These are phyloP conservation scores for Apamea anceps DNA, from an alignment of 2,888 invertebrate genomes.

Conservation along the genomic window DNA sequence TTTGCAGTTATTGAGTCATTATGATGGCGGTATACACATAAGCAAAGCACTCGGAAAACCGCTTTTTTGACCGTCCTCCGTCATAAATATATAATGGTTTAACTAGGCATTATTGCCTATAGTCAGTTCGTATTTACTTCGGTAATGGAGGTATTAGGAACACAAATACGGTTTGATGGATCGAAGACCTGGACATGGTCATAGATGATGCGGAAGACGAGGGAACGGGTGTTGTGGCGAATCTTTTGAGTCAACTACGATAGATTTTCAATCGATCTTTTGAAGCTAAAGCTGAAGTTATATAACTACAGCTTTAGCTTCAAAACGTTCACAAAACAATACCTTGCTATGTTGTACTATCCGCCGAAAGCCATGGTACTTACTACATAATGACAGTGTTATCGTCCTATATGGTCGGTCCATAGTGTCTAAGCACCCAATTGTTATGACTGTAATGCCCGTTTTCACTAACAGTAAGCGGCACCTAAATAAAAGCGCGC, in stretches of 20 bases:
- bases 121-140: slow-evolving; percentile 32
- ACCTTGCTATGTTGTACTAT: background rate
- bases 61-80: slow-evolving; percentile 30
- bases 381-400: slow-evolving; percentile 22
- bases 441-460: slow-evolving; percentile 30
- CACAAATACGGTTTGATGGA: slow-evolving; percentile 26
- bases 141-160: slow-evolving; percentile 35
- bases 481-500: background rate
- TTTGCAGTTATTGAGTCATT: slow-evolving; percentile 62
- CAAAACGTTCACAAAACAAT: background rate
- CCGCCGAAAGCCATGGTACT: background rate
- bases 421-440: slow-evolving; percentile 29
- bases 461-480: background rate
- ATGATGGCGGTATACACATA: slow-evolving; percentile 39
- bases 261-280: background rate
- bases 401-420: slow-evolving; percentile 26
- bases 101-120: slow-evolving; percentile 26
- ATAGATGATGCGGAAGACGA: background rate
- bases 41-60: slow-evolving; percentile 26
- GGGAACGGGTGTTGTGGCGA: background rate
- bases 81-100: slow-evolving; percentile 34
- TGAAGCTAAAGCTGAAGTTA: too few species aligned
- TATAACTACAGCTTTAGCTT: background rate
- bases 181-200: background rate
- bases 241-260: background rate